Conservation (phyloP, 2,797 vertebrate species). For the Remorina albescens region DNA sequence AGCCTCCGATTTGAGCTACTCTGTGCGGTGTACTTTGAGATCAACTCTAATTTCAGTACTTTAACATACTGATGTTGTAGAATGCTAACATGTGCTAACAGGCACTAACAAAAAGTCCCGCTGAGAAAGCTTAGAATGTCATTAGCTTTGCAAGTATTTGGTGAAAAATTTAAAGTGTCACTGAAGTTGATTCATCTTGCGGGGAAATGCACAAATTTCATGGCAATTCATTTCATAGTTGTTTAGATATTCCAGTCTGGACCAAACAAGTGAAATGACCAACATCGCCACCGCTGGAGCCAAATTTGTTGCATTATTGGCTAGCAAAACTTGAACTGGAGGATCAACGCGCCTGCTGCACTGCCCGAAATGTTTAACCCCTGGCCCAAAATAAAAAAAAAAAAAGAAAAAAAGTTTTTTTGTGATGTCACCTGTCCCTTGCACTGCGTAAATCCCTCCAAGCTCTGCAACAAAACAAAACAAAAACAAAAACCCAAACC, state of each 20-base stretch:
- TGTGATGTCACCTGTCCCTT: conserved; percentile 56
- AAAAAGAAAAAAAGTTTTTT: not conserved
- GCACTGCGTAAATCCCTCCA: not conserved
- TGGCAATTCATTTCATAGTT: not conserved
- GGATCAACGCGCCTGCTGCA: not conserved
- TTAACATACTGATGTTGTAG: not conserved
- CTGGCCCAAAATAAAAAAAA: not conserved
- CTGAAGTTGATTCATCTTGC: not conserved
- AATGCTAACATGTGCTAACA: not conserved
- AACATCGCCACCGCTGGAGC: not conserved
- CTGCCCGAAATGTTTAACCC: not conserved
- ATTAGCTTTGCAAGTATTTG: not conserved
- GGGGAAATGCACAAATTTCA: not conserved
- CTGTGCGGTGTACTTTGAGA: not conserved
- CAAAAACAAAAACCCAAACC: not conserved
- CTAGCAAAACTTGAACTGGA: too few relatives aligned
- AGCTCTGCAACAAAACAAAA: conserved; percentile 2
- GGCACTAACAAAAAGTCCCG: not conserved
- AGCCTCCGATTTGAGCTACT: not conserved
- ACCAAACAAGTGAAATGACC: too few relatives aligned
- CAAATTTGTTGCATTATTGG: not conserved
- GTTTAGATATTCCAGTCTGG: not conserved
- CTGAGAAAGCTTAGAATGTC: not conserved
- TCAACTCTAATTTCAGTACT: not conserved
- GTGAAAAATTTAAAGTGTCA: not conserved